These are phyloP conservation scores for Lasiommata megera DNA, from an alignment of 2,888 invertebrate genomes.

Conservation along the genomic window DNA sequence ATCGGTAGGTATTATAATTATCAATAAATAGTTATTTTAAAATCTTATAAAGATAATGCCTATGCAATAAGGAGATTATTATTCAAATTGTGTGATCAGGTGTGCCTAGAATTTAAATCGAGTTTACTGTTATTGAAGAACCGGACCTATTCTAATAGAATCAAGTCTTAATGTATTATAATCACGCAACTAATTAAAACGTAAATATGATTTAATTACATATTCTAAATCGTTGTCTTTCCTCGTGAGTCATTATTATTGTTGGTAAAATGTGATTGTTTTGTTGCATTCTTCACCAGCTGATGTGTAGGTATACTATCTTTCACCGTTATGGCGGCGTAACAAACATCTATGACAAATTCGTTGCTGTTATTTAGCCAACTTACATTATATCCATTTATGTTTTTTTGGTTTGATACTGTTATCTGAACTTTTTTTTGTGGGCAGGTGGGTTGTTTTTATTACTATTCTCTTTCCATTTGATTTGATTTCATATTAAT, in stretches of 20 bases:
- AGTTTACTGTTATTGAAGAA: conserved; percentile 19
- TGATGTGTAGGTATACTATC: not conserved
- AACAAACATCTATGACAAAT: not conserved
- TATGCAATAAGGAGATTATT: conserved; percentile 13
- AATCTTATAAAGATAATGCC: conserved; percentile 6
- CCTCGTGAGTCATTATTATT: not conserved
- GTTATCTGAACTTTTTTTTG: not conserved
- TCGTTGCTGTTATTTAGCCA: not conserved
- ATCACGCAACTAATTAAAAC: conserved; percentile 7
- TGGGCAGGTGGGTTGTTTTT: too few species aligned
- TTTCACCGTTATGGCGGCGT: not conserved
- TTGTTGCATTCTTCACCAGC: not conserved
- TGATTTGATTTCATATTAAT: not conserved
- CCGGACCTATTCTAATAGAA: conserved; percentile 24
- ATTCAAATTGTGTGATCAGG: conserved; percentile 24
- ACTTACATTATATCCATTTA: not conserved
- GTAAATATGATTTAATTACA: not conserved
- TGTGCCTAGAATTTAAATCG: conserved; percentile 18
- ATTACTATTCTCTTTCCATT: too few species aligned
- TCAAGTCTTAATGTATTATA: too few species aligned
- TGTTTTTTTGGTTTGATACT: conserved; percentile 2
- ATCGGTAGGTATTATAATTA: too few species aligned
- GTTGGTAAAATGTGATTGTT: not conserved
- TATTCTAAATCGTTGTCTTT: not conserved
- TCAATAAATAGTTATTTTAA: not conserved